Base-by-base conservation (phyloP, 2,888 invertebrate genomes). In the Harpagoxenus sublaevis region DNA sequence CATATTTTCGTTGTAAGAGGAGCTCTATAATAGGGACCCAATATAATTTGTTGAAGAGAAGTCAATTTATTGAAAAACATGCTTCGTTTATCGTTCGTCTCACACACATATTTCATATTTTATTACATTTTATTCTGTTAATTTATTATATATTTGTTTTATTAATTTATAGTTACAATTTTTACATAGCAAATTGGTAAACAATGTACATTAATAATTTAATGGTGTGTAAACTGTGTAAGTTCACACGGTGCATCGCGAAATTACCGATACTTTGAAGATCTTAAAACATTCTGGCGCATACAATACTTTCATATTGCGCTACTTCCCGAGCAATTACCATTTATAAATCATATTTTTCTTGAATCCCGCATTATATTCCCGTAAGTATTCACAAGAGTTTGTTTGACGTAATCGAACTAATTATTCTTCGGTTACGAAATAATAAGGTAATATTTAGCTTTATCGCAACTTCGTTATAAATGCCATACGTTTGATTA, bases 361-460 rank as follows among this genome's bases (percentile, higher is more conserved):
- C 28, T 39, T 28, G 1, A 57, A 42, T 18, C 39, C 9, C 28
- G 23, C 15, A 57, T 71, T 71, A 39, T 42, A 15, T 57, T 42
- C 71, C 4, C 23, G 35, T 55, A 12, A 71, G 9, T 23, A 5
- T 71, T 71, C 55, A n/a, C 28, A 71, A 71, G 55, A 51, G 8
- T 57, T 55, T 31, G 31, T 9, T 23, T 15, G 35, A 3, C 10
- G n/a, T n/a, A 71, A 55, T 71, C 5, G 10, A 15, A 3, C 9
- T 71, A 57, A 71, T 55, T 39, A 57, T 18, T 39, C 5, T 28
- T 57, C 4, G 28, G 15, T 39, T 53, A 15, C 18, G 0, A 71
- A 62, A 35, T 62, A 39, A 62, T 62, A 39, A 55, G 18, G 1
- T 55, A 39, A 55, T 57, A 39, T 35, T 35, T 70, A 70, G n/a